Evolutionary conservation across 1,140 invertebrate genomes (phyloP).

Genomic region (Papilio polyxenes): DNA sequence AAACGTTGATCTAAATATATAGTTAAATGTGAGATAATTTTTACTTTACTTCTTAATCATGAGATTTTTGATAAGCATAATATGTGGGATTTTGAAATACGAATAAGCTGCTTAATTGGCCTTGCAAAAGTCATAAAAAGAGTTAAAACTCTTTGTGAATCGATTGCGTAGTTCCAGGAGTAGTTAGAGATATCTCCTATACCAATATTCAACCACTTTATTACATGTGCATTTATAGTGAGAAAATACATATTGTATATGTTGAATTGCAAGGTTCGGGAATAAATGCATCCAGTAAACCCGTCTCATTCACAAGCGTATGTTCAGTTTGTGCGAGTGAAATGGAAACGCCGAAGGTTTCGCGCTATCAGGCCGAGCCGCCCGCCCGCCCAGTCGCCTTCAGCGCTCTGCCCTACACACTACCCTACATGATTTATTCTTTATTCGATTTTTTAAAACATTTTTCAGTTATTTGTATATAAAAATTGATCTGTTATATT

Average conservation of each 20-base stretch:
- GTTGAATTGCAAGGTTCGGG: conserved; percentile 53
- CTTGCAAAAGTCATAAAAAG: not conserved
- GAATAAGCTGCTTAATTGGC: not conserved
- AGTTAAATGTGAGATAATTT: not conserved
- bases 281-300: conserved; percentile 57
- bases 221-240: conserved; percentile 29
- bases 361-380: conserved; percentile 55
- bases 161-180: not conserved
- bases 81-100: not conserved
- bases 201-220: conserved; percentile 39
- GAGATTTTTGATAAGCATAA: not conserved
- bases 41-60: not conserved
- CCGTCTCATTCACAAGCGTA: conserved; percentile 50
- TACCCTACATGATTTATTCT: conserved; percentile 41
- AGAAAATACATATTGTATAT: conserved; percentile 34
- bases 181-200: conserved; percentile 31
- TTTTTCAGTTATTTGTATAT: conserved; percentile 21
- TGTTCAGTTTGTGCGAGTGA: conserved; percentile 52
- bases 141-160: not conserved
- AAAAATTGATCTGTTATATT: conserved; percentile 1
- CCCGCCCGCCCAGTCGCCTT: conserved; percentile 75
- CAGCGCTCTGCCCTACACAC: conserved; percentile 57
- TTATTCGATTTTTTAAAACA: conserved; percentile 42
- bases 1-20: conserved; percentile 5
- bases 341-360: conserved; percentile 63